Evolutionary conservation across 2,888 invertebrate species (phyloP), one percentile per base, ranked within the genome.

Genomic region (Mythimna ferrago): DNA sequence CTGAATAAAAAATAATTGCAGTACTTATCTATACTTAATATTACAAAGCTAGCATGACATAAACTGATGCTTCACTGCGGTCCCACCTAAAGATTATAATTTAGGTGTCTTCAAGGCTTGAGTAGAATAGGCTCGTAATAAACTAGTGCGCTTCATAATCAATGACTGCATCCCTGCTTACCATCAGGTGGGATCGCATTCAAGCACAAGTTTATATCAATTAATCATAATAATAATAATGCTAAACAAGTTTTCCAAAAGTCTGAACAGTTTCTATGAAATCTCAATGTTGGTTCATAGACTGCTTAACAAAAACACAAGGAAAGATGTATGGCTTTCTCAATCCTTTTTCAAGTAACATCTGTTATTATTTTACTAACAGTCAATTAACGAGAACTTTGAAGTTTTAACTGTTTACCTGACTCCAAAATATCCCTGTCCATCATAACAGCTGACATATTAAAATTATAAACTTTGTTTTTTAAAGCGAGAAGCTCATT

Each of bases 391-490:
- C 10, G 14, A 60, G 14, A 76, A 66, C 82, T 82, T 80, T 80
- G 57, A 80, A 66, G 80, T 66, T 48, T 32, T 61, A 44, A 62
- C 65, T 68, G 67, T 82, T 80, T 78, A 82, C 78, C 6, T 6
- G 19, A 48, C 2, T 35, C 35, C 26, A 21, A 68, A 82, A 58
- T 56, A 72, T 10, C 35, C 26, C 26, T 68, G 70, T 75, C 80
- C 11, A 38, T 81, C 81, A 81, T 64, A 48, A 1, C 11, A 64
- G 14, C 73, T 65, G 72, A 74, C 68, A 78, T 80, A 67, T 80
- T 82, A 83, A 84, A 82, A 79, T 80, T 73, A 86, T 76, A 85
- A 84, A 86, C 78, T 77, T 86, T 81, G 72, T 71, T 79, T 86
- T 87, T 86, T 73, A 83, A 86, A 86, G 78, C 76, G 35, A 70